Evolutionary conservation across 2,113 vertebrate genomes (phyloP), one percentile per base, ranked within the genome.

Genomic region (Gymnobelideus leadbeateri): DNA sequence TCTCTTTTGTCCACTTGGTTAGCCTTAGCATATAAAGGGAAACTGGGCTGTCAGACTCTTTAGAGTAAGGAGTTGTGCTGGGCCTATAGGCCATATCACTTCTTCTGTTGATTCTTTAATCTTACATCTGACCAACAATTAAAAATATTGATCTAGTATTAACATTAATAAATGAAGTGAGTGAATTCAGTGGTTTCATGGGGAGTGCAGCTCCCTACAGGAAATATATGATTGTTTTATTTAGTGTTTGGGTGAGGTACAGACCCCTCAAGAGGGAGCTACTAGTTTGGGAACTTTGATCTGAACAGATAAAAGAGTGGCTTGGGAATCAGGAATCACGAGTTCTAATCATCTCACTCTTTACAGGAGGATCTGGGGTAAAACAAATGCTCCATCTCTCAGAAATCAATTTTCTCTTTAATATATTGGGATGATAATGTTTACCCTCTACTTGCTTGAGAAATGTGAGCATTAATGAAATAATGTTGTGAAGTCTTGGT

Each of bases 401-500:
- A 95, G 89, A 52, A 31, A 57, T n/a, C 52, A 61, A 54, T 55
- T 92, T 91, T 55, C 96, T 47, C 51, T 89, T 92, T 90, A 49
- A 94, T 53, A 97, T 28, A 77, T 21, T 16, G 94, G 53, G 89
- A 95, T 91, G 68, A 24, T 49, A 77, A 90, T 84, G 6, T 84
- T 84, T 37, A 31, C 49, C n/a, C 93, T 94, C 3, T 21, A 4
- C 28, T 89, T 37, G 37, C 55, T 97, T 94, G 31, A 90, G 55
- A 68, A 95, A 96, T 55, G 90, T 52, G 57, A 91, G 12, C 95
- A 51, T 46, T 89, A 46, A 51, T 93, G n/a, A n/a, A 91, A 43
- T 91, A 94, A n/a, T 53, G 6, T 93, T 93, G 52, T 95, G 52
- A 95, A 77, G 89, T 49, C 93, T 47, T 47, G 93, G 11, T n/a